Conservation (phyloP, 2,888 invertebrate genomes). For the Lithophane socia region DNA sequence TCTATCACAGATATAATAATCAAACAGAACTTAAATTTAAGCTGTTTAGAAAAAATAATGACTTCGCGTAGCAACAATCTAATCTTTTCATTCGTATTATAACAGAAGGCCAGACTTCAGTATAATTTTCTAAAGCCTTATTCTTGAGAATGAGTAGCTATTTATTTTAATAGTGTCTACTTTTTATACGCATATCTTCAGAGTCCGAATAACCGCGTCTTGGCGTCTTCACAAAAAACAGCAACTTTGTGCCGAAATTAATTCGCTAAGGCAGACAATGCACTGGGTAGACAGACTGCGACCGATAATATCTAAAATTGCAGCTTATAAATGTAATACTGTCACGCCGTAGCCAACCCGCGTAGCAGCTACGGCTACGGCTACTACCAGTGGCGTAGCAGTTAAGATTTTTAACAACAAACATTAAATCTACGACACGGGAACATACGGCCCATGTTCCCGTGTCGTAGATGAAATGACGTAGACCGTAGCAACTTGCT, state of each 20-base stretch:
- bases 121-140: slow-evolving; percentile 29
- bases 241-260: slow-evolving; percentile 61
- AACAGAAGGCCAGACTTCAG: slow-evolving; percentile 25
- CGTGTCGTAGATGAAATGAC: not conserved
- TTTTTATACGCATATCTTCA: slow-evolving; percentile 56
- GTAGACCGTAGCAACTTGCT: slow-evolving; percentile 1
- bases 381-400: not conserved
- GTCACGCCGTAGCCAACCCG: not conserved
- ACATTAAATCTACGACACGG: too few relatives aligned
- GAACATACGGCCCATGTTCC: not conserved
- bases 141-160: slow-evolving; percentile 42
- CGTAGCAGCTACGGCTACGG: slow-evolving; percentile 30
- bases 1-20: not conserved
- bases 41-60: slow-evolving; percentile 7
- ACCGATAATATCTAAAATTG: not conserved
- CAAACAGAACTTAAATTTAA: slow-evolving; percentile 12
- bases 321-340: slow-evolving; percentile 2
- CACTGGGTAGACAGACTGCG: slow-evolving; percentile 6
- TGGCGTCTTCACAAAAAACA: slow-evolving; percentile 48
- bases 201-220: slow-evolving; percentile 46
- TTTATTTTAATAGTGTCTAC: slow-evolving; percentile 55
- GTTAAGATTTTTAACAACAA: not conserved
- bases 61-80: slow-evolving; percentile 18
- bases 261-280: slow-evolving; percentile 49
- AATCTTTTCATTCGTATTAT: slow-evolving; percentile 17